Percentiles rank a stretch among this genome's conserved stretches.
These are phyloP conservation scores for Rhogogaster chlorosoma DNA, from an alignment of 2,888 invertebrate genomes.

Conservation along the genomic window DNA sequence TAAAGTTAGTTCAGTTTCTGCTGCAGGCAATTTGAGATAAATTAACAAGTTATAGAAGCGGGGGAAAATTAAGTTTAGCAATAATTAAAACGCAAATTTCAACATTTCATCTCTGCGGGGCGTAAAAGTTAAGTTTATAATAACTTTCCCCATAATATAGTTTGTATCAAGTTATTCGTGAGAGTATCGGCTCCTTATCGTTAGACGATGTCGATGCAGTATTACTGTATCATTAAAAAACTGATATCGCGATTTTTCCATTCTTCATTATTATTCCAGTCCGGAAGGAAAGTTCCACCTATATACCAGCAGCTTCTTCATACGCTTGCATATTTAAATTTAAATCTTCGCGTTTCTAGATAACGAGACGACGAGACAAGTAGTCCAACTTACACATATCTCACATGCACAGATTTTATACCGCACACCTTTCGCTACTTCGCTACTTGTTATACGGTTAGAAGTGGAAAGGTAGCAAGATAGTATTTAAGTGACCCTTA, in stretches of 20 bases:
- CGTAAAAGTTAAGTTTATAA: neutral
- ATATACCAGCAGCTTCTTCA: neutral
- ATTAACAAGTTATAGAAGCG: neutral
- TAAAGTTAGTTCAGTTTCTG: neutral
- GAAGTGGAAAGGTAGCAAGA: neutral
- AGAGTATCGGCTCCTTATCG: neutral
- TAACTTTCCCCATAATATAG: neutral
- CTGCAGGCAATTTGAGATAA: neutral
- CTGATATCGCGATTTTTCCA: neutral
- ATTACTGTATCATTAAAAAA: neutral
- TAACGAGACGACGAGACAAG: constrained; percentile 7
- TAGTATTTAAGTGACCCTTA: constrained; percentile 33
- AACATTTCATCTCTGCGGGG: neutral
- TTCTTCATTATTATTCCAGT: neutral
- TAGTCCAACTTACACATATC: neutral
- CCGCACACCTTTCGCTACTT: neutral
- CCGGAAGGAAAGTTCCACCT: too few relatives aligned
- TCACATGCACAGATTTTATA: neutral
- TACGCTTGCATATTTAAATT: neutral
- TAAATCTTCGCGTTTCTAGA: neutral
- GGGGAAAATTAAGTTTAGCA: neutral
- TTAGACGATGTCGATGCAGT: neutral
- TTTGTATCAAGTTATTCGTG: neutral
- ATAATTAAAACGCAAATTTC: neutral
- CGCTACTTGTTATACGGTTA: constrained; percentile 29